phyloP scores from a whole-genome alignment of 2,888 invertebrate genomes.

The Lasioglossum morio region DNA sequence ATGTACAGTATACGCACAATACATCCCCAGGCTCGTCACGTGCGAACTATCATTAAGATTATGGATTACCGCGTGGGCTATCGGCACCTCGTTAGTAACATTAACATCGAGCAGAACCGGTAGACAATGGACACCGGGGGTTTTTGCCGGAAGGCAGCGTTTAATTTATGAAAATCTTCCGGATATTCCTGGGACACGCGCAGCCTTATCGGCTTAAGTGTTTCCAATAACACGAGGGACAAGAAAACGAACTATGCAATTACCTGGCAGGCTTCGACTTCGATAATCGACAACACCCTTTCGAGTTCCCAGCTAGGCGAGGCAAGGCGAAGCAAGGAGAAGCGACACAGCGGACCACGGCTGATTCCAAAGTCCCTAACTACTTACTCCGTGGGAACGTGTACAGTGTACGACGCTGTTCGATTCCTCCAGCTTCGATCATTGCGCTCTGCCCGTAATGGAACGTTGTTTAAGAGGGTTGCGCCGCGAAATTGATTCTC shows the following conservation, averaged over 20 bases:
- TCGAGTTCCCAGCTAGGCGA: conserved; percentile 58
- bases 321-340: not conserved
- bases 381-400: conserved; percentile 69
- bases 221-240: conserved; percentile 69
- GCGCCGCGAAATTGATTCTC: conserved; percentile 40
- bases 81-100: conserved; percentile 3
- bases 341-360: conserved; percentile 44
- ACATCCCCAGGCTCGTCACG: not conserved
- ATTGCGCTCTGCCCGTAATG: conserved; percentile 55
- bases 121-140: not conserved
- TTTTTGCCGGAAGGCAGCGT: not conserved
- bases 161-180: conserved; percentile 49
- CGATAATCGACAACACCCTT: conserved; percentile 73
- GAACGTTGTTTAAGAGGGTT: conserved; percentile 48
- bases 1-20: not conserved
- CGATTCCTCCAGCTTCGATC: conserved; percentile 62
- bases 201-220: conserved; percentile 59
- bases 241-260: conserved; percentile 74
- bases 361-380: conserved; percentile 66
- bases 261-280: conserved; percentile 70
- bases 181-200: conserved; percentile 4
- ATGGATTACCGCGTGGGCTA: not conserved
- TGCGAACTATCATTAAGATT: not conserved
- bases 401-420: conserved; percentile 50
- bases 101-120: not conserved